phyloP scores from a whole-genome alignment of 2,797 vertebrate species.

The Melanogrammus aeglefinus region DNA sequence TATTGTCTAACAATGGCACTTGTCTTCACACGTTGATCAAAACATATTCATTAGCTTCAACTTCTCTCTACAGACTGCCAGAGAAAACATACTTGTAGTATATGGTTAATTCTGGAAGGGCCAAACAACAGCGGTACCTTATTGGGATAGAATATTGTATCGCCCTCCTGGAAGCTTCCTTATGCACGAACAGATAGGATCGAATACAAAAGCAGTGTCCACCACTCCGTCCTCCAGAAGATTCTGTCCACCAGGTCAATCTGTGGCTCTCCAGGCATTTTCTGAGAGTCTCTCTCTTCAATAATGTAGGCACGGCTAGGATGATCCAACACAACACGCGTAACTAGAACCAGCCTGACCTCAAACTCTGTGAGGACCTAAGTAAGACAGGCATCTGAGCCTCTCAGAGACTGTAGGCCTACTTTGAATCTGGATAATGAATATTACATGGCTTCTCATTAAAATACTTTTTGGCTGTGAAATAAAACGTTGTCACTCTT shows the following conservation, averaged over 20 bases:
- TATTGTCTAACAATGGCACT: not conserved
- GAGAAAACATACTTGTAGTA: not conserved
- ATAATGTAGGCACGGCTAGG: conserved; percentile 1
- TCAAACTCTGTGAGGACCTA: not conserved
- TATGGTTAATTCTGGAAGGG: not conserved
- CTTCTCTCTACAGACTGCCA: not conserved
- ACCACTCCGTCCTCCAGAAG: not conserved
- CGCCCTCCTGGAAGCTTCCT: not conserved
- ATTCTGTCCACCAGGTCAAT: not conserved
- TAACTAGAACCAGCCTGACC: not conserved
- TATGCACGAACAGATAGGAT: not conserved
- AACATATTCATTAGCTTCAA: not conserved
- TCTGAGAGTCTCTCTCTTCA: not conserved
- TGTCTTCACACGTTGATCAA: not conserved
- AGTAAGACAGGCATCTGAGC: conserved; percentile 1
- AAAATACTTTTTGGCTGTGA: not conserved
- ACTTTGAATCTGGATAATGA: not conserved
- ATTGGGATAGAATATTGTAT: not conserved
- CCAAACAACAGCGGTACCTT: not conserved
- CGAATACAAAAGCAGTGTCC: not conserved
- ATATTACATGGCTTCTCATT: not conserved
- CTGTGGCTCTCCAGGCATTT: not conserved
- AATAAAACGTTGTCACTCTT: not conserved
- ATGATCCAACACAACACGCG: not conserved
- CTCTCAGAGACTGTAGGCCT: not conserved